phyloP scores from a whole-genome alignment of 2,797 vertebrate species.

The Peromyscus eremicus region DNA sequence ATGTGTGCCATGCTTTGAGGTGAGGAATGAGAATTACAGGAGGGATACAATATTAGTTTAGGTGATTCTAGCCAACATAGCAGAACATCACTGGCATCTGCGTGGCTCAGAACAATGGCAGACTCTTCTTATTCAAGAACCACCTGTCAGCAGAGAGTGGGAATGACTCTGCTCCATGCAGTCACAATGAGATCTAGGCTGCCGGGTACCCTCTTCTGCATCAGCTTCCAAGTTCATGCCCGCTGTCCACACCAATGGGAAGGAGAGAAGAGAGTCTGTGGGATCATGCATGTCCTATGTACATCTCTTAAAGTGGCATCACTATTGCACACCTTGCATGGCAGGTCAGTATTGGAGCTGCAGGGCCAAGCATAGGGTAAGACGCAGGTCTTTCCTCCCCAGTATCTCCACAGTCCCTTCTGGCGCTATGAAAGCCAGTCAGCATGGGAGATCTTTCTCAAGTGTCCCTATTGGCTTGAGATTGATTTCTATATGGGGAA shows the following conservation, averaged over 20 bases:
- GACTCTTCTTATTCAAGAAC: background rate
- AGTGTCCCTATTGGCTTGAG: background rate
- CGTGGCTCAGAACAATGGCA: background rate
- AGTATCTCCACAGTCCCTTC: background rate
- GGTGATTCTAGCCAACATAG: background rate
- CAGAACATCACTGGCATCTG: background rate
- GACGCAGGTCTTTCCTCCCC: background rate
- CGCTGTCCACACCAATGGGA: too few species aligned
- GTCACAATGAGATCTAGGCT: background rate
- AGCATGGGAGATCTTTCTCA: too few species aligned
- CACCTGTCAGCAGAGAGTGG: background rate
- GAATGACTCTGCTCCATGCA: background rate
- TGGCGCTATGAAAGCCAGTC: background rate
- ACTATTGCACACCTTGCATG: background rate
- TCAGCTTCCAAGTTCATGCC: background rate
- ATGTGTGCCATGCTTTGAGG: background rate
- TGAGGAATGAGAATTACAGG: background rate
- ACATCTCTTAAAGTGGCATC: background rate
- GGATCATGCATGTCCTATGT: background rate
- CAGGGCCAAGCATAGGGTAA: background rate
- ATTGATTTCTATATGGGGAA: background rate
- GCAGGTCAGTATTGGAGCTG: background rate
- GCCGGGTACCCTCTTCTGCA: background rate
- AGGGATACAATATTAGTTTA: background rate
- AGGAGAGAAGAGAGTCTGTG: background rate